Percentiles rank a stretch among this genome's conserved stretches.
Conservation (phyloP, 2,113 vertebrate species). For the Panthera tigris region DNA sequence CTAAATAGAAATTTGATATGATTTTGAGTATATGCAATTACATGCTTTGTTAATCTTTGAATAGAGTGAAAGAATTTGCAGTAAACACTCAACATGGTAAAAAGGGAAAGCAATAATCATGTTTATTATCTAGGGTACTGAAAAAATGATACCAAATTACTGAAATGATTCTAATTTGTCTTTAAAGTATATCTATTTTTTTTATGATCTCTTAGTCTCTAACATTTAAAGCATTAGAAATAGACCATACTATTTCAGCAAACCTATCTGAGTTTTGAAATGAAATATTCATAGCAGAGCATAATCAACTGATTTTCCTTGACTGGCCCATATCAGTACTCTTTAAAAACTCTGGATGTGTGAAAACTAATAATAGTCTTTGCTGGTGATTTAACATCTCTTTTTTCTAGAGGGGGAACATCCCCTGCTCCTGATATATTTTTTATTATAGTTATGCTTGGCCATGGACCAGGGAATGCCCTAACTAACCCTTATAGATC, state of each 20-base stretch:
- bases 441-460: background rate
- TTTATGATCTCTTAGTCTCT: slow-evolving; percentile 14
- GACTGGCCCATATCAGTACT: background rate
- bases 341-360: slow-evolving; percentile 1
- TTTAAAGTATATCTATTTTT: slow-evolving; percentile 55
- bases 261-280: slow-evolving; percentile 32
- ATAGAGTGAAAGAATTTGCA: slow-evolving; percentile 46
- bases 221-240: slow-evolving; percentile 34
- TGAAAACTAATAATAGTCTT: background rate
- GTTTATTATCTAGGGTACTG: slow-evolving; percentile 55
- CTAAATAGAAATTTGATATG: slow-evolving; percentile 62
- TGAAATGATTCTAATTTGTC: slow-evolving; percentile 63
- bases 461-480: background rate
- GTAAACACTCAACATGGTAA: slow-evolving; percentile 61
- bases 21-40: slow-evolving; percentile 66
- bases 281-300: background rate
- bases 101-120: slow-evolving; percentile 64
- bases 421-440: background rate
- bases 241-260: slow-evolving; percentile 19
- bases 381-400: background rate
- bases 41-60: slow-evolving; percentile 63
- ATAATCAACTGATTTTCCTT: background rate
- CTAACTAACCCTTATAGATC: background rate
- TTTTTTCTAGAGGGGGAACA: background rate
- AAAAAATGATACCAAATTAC: slow-evolving; percentile 54